Evolutionary conservation across 2,797 vertebrate species (phyloP), one percentile per base, ranked within the genome.

Genomic region (Choloepus didactylus): DNA sequence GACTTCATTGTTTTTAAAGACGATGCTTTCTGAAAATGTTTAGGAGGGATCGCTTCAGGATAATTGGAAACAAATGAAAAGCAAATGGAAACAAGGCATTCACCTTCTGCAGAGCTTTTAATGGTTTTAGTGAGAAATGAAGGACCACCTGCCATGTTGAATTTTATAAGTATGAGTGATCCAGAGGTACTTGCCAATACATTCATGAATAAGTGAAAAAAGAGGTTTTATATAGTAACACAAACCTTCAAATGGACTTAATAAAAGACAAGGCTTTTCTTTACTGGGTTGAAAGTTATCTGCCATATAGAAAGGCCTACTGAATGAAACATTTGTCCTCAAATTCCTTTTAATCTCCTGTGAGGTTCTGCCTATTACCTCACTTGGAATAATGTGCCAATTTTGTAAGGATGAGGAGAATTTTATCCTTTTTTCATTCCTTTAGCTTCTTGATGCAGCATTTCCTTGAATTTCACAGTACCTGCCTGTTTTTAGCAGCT

Each of bases 281-380:
- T 98, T 83, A 91, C 97, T 96, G 95, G 0, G 2, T 96, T 92
- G 96, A 97, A 98, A 97, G 97, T 98, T 98, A 97, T 97, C 97
- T 98, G 96, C 96, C 95, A 96, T 97, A 98, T 98, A 98, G 98
- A 98, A 98, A 98, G 95, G 97, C 96, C 89, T 97, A 94, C 98
- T 99, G 99, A 99, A 99, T 99, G 98, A 99, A 98, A 96, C 94
- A 98, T 98, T 99, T 99, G 99, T 99, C 98, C 98, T 98, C 93
- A 88, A 75, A 97, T 98, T 98, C 98, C 98, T 98, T 98, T 97
- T 98, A 98, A 99, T 98, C 97, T 98, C 89, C 95, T 94, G 95
- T 98, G 97, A 97, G 98, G 96, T 97, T 97, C 96, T 98, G 96
- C 95, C 95, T 98, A 97, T 98, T 98, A 97, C 97, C 98, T 98